Percentiles rank a stretch among this genome's conserved stretches.
These are phyloP conservation scores for Lasiurus borealis DNA, from an alignment of 2,113 vertebrate genomes.

Conservation along the genomic window DNA sequence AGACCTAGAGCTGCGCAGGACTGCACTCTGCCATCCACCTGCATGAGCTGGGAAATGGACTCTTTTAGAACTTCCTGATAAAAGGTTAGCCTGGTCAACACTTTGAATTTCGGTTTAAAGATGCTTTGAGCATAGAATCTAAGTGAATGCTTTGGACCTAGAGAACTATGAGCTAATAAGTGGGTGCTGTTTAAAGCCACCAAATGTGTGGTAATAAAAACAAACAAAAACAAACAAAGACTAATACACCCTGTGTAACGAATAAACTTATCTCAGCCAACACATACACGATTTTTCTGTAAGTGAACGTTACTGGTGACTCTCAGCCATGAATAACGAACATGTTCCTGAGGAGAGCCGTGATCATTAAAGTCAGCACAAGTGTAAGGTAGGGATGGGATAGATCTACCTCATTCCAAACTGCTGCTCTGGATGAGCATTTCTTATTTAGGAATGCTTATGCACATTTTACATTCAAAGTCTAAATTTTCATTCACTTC, in stretches of 20 bases:
- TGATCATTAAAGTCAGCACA: background rate
- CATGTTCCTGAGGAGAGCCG: background rate
- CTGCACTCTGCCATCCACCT: background rate
- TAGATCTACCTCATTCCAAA: background rate
- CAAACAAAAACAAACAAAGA: no score
- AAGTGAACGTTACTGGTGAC: background rate
- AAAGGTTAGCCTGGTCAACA: background rate
- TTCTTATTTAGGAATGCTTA: background rate
- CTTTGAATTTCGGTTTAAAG: background rate
- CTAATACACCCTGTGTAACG: background rate
- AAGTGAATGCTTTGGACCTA: background rate
- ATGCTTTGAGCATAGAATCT: background rate
- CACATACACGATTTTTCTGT: background rate
- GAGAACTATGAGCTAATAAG: background rate
- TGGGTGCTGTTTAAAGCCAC: background rate
- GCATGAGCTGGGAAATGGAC: no score
- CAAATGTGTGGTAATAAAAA: background rate
- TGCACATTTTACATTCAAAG: background rate
- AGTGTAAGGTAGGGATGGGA: background rate
- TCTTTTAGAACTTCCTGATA: background rate
- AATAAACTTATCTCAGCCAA: background rate
- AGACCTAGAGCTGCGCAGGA: fast-evolving
- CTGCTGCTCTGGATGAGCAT: background rate
- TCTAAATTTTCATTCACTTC: background rate
- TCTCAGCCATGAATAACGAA: background rate